These are phyloP conservation scores for Elysia crispata DNA, from an alignment of 2,888 invertebrate genomes.

Conservation along the genomic window DNA sequence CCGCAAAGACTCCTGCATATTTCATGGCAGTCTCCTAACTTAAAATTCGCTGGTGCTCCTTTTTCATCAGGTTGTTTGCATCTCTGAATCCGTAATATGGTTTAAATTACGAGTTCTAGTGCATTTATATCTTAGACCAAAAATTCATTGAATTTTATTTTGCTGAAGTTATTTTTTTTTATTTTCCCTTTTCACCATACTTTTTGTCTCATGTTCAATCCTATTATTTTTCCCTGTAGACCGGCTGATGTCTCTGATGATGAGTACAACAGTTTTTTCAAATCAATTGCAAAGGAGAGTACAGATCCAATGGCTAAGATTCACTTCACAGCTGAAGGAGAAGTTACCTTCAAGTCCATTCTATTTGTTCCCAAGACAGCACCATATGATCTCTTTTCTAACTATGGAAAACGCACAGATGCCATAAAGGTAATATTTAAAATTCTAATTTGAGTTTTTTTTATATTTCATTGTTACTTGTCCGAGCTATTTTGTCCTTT, in stretches of 20 bases:
- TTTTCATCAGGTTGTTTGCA: too few species aligned
- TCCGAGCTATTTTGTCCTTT: not conserved
- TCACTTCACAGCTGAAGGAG: slow-evolving; percentile 99
- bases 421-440: slow-evolving; percentile 86
- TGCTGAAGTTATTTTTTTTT: too few species aligned
- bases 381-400: slow-evolving; percentile 94
- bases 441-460: not conserved
- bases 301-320: slow-evolving; percentile 90
- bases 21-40: too few species aligned
- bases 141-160: too few species aligned
- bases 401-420: slow-evolving; percentile 95
- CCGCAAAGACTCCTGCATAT: too few species aligned
- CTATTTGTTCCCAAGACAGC: slow-evolving; percentile 94
- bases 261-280: slow-evolving; percentile 97
- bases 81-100: too few species aligned
- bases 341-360: slow-evolving; percentile 98
- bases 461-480: not conserved
- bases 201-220: too few species aligned
- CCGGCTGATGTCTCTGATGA: slow-evolving; percentile 88
- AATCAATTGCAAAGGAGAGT: slow-evolving; percentile 92
- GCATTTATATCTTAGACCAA: too few species aligned
- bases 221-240: slow-evolving; percentile 69
- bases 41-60: too few species aligned
- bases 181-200: too few species aligned
- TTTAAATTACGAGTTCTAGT: too few species aligned